Evolutionary conservation across 2,888 invertebrate genomes (phyloP), one percentile per base, ranked within the genome.

Genomic region (Keiferia lycopersicella): DNA sequence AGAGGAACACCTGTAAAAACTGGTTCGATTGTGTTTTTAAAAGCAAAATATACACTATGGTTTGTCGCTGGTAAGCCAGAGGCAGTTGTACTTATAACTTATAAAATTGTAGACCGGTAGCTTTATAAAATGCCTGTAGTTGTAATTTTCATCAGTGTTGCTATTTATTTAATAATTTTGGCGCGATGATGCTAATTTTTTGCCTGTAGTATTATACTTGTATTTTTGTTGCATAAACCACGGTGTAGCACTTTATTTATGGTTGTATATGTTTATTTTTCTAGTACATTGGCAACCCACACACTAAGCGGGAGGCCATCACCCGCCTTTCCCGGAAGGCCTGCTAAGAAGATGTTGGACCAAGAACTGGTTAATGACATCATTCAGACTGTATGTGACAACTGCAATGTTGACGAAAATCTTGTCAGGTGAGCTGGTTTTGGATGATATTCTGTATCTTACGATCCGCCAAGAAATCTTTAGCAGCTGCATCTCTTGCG

Each of bases 251-350:
- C 6, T n/a, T 41, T 12, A n/a, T 41, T n/a, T 41, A 41, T 14
- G 14, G 1, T 41, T 41, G 41, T 41, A n/a, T n/a, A n/a, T n/a
- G n/a, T 45, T 45, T 63, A 14, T 14, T 53, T 62, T 79, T 80
- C 60, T 69, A 89, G 92, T 53, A 79, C 89, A 4, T 75, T 94
- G 60, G 93, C 93, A 11, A 92, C 93, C 4, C 93, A 93, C 75
- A 92, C 92, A 0, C 72, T 94, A 3, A 93, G 92, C 0, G 93
- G 94, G 4, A 93, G 93, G 70, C 92, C 91, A 1, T 93, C 93
- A 2, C 93, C 93, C 0, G 93, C 88, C 0, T 87, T 88, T 65
- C 83, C 81, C 0, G 76, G 82, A 63, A 88, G 84, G 63, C 84
- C 86, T 0, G 81, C 84, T 0, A 69, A 81, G 83, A 67, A 77